These are phyloP conservation scores for Glaucomys volans DNA, from an alignment of 2,113 vertebrate species.

Conservation along the genomic window DNA sequence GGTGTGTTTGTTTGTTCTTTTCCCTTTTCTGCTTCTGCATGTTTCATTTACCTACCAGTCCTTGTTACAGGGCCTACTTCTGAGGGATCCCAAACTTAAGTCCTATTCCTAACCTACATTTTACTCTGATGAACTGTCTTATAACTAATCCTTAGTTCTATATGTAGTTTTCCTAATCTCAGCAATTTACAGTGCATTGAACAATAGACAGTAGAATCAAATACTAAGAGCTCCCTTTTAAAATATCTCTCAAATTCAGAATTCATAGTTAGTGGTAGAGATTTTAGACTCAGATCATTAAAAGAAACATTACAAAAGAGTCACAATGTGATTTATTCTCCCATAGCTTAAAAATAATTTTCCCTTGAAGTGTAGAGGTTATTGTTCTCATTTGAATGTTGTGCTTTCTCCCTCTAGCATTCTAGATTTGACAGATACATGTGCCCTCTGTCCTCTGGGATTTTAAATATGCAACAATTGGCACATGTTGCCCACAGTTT, in stretches of 20 bases:
- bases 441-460: constrained; percentile 43
- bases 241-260: constrained; percentile 32
- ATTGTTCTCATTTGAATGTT: constrained; percentile 60
- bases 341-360: constrained; percentile 35
- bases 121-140: constrained; percentile 34
- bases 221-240: constrained; percentile 19
- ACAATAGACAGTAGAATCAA: background rate
- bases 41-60: background rate
- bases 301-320: constrained; percentile 54
- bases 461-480: constrained; percentile 45
- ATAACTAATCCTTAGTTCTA: constrained; percentile 7
- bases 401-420: constrained; percentile 41
- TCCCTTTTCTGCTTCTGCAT: background rate
- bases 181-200: constrained; percentile 8
- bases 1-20: background rate
- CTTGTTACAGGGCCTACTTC: background rate
- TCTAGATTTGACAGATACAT: constrained; percentile 59
- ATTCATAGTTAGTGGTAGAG: constrained; percentile 22
- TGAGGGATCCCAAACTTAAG: constrained; percentile 12
- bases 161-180: constrained; percentile 12
- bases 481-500: background rate
- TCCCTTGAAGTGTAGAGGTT: background rate
- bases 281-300: constrained; percentile 47
- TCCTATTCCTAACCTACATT: background rate
- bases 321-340: constrained; percentile 42